phyloP scores from a whole-genome alignment of 2,797 vertebrate genomes.

The Poeciliopsis gracilis region DNA sequence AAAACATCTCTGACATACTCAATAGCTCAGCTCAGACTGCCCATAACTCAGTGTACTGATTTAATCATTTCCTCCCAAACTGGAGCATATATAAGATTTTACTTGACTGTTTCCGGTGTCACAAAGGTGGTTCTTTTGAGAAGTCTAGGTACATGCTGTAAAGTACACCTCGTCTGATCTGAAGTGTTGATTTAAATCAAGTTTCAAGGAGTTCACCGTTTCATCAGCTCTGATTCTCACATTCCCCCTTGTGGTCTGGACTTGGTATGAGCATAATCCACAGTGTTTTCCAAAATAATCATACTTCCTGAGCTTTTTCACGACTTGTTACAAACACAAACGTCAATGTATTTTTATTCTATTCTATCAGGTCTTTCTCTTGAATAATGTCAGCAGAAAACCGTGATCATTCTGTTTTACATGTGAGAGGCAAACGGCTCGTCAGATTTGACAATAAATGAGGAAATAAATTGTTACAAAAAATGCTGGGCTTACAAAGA shows the following conservation, averaged over 20 bases:
- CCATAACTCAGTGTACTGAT: conserved; percentile 26
- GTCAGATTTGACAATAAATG: background rate
- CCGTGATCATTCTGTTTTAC: background rate
- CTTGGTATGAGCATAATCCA: background rate
- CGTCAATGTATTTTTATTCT: background rate
- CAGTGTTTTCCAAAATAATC: background rate
- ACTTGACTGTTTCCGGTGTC: background rate
- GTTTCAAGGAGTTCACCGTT: background rate
- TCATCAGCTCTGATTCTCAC: background rate
- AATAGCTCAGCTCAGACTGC: conserved; percentile 28
- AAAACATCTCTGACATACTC: conserved; percentile 39
- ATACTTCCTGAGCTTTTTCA: background rate
- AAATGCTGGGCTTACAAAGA: background rate
- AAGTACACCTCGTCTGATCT: background rate
- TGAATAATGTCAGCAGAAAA: background rate
- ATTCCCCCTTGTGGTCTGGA: background rate
- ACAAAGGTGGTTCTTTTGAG: background rate
- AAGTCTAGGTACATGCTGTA: background rate
- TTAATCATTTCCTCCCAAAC: conserved; percentile 13
- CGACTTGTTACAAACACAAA: background rate
- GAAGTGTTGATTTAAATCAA: background rate
- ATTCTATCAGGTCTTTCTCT: background rate
- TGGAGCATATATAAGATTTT: conserved; percentile 11
- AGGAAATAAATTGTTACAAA: background rate
- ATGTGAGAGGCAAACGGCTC: background rate